Evolutionary conservation across 2,888 invertebrate genomes (phyloP).

Genomic region (Leucozona laternaria): DNA sequence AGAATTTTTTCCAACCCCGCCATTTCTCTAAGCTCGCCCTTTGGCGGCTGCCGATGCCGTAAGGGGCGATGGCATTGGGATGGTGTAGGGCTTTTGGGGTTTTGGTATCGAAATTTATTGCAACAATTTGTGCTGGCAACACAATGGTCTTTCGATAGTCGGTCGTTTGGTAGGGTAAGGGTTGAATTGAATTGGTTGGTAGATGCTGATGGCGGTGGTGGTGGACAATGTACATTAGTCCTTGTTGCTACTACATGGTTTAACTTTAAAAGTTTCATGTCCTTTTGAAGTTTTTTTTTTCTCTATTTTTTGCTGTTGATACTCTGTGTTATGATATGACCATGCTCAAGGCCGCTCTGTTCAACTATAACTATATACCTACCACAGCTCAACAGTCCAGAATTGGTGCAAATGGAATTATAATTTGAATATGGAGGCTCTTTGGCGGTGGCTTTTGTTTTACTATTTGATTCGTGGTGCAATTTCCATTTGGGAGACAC

Average conservation of each 20-base stretch:
- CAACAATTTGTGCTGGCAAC: conserved; percentile 70
- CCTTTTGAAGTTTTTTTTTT: conserved; percentile 13
- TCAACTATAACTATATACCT: neutral
- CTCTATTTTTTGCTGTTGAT: neutral
- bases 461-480: conserved; percentile 45
- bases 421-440: conserved; percentile 55
- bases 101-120: conserved; percentile 70
- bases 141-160: conserved; percentile 58
- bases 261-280: conserved; percentile 57
- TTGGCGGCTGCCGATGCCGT: neutral
- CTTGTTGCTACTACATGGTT: conserved; percentile 46
- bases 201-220: conserved; percentile 17
- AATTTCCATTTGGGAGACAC: conserved; percentile 37
- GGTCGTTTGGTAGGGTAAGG: neutral
- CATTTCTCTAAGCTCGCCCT: conserved; percentile 61
- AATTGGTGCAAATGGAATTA: conserved; percentile 66
- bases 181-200: conserved; percentile 20
- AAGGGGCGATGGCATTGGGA: neutral
- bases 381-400: neutral
- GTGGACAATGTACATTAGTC: conserved; percentile 37
- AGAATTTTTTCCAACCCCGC: conserved; percentile 51
- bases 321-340: conserved; percentile 57
- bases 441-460: conserved; percentile 37
- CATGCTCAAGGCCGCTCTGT: conserved; percentile 22
- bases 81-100: conserved; percentile 15